Base-by-base conservation (phyloP, 2,888 invertebrate species). In the Hypselothyrea guttata region DNA sequence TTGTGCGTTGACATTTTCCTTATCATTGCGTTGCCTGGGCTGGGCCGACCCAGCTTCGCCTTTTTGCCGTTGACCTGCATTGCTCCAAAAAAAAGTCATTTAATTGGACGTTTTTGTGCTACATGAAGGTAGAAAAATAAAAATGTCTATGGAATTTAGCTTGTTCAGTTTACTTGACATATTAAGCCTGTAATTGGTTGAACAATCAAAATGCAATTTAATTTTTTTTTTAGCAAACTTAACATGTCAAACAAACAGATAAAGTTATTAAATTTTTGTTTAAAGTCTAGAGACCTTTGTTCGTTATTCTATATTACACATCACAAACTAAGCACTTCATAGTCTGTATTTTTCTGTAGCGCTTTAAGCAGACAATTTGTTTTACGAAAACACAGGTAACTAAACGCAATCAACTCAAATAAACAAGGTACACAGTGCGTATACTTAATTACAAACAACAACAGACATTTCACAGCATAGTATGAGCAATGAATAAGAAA, bases 31-130 rank as follows among this genome's bases (percentile, higher is more conserved):
- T 15, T 18, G 7, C 11, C 15, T 9, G 18, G 13, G 5, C 5
- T 28, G 8, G 8, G 7, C 8, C 1, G n/a, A 31, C 9, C 3
- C 16, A 46, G 15, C 33, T 46, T 31, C 41, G 46, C 34, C 40
- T 38, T 62, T 22, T 49, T 53, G 31, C 35, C 7, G 48, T 47
- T 51, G 33, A 46, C 33, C 51, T n/a, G 38, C 12, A 8, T 3
- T 35, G 34, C 27, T 13, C 11, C 18, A 34, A 33, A 12, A 11
- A 34, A 59, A 15, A 18, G 12, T 15, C 37, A 3, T 33, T 53
- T 60, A 53, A 70, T 70, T 65, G 60, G 49, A 65, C 18, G 16
- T 27, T 35, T 45, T 35, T 61, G 13, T 49, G 5, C 30, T n/a
- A 7, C 2, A n/a, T 13, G 7, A 15, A 35, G 35, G n/a, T 7